Percentiles rank a stretch among this genome's conserved stretches.
Conservation (phyloP, 1,140 invertebrate genomes). For the Meloidogyne exigua region DNA sequence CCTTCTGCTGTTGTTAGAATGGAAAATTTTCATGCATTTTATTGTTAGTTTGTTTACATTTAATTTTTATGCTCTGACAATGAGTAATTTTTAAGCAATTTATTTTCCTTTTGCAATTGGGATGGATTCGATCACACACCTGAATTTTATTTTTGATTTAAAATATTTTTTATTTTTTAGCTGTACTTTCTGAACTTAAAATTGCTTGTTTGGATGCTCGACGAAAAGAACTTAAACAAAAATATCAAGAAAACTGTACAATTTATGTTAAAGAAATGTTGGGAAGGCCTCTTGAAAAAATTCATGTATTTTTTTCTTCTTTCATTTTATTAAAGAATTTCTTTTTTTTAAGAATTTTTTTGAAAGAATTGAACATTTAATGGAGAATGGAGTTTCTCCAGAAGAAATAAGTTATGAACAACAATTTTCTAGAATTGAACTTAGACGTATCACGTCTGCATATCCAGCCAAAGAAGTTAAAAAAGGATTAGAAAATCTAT, state of each 20-base stretch:
- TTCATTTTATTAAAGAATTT: conserved; percentile 3
- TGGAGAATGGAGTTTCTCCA: conserved; percentile 86
- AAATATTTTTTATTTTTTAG: conserved; percentile 62
- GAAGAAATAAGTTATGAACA: conserved; percentile 96
- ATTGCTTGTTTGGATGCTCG: conserved; percentile 82
- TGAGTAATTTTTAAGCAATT: conserved; percentile 17
- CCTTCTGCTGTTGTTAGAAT: conserved; percentile 79
- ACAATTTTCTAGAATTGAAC: conserved; percentile 92
- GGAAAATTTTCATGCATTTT: conserved; percentile 95
- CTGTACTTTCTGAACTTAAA: conserved; percentile 82
- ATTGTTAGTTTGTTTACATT: conserved; percentile 66
- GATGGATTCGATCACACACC: too few relatives aligned
- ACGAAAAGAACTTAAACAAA: conserved; percentile 84
- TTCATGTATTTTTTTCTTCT: conserved; percentile 73
- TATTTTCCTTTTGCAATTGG: too few relatives aligned
- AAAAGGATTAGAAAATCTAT: conserved; percentile 87
- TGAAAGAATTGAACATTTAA: conserved; percentile 85
- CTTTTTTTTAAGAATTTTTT: conserved; percentile 69
- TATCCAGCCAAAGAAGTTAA: conserved; percentile 94
- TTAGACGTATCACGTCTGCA: conserved; percentile 88
- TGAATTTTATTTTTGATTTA: neutral
- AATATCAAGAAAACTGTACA: conserved; percentile 83
- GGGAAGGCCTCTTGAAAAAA: conserved; percentile 88
- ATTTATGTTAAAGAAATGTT: conserved; percentile 90
- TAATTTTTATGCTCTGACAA: neutral